These are phyloP conservation scores for Rotaria sp. DNA, from an alignment of 2,888 invertebrate genomes.

Conservation along the genomic window DNA sequence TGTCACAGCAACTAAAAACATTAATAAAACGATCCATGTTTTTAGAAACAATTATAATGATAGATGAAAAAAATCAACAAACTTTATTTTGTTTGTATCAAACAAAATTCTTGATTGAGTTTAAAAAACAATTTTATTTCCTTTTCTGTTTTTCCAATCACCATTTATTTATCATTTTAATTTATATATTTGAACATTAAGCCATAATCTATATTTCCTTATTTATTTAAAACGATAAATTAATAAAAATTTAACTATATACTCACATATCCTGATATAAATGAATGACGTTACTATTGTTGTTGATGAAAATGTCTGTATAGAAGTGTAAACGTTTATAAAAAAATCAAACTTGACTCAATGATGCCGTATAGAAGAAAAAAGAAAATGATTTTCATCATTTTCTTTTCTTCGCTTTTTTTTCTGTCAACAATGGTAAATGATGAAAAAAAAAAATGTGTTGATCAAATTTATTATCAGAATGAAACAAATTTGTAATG, in stretches of 20 bases:
- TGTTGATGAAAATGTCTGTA: background rate
- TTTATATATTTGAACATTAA: too few species aligned
- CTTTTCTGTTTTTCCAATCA: too few species aligned
- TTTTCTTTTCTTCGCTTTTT: background rate
- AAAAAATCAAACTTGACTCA: background rate
- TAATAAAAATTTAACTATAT: too few species aligned
- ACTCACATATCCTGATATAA: too few species aligned
- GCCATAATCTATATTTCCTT: too few species aligned
- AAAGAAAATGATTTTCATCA: background rate
- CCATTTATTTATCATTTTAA: too few species aligned
- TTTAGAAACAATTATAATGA: background rate
- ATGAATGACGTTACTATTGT: too few species aligned
- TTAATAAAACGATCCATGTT: background rate
- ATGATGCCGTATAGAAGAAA: background rate
- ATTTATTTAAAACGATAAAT: too few species aligned
- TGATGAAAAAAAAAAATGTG: background rate
- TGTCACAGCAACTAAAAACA: background rate
- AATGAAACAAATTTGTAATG: background rate
- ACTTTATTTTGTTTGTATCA: too few species aligned
- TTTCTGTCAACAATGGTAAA: background rate
- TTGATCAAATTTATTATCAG: background rate
- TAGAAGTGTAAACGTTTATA: background rate
- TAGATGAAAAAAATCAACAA: background rate
- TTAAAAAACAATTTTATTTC: too few species aligned
- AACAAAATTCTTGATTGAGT: too few species aligned